Conservation (phyloP, 2,113 vertebrate genomes). For the Paralichthys olivaceus region DNA sequence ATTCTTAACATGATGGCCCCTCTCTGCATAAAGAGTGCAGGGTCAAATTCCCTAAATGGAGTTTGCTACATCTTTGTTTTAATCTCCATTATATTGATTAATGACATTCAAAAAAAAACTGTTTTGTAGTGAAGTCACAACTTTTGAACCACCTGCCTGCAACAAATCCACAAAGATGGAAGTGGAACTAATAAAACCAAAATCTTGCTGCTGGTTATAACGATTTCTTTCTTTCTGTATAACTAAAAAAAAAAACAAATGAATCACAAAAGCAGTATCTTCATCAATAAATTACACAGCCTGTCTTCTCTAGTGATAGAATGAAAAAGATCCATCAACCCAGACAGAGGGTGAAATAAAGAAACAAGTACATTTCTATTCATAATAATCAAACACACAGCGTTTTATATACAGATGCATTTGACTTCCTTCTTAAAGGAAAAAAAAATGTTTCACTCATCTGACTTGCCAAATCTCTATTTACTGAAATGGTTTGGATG, state of each 20-base stretch:
- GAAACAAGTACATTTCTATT: constrained; percentile 75
- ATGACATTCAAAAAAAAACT: background rate
- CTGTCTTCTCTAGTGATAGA: constrained; percentile 50
- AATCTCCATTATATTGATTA: background rate
- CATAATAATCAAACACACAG: constrained; percentile 77
- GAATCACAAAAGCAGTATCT: constrained; percentile 59
- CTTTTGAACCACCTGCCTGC: too few relatives aligned
- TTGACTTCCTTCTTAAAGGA: constrained; percentile 81
- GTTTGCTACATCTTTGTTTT: background rate
- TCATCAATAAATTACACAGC: constrained; percentile 70
- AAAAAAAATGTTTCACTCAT: constrained; percentile 72
- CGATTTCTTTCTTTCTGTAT: constrained; percentile 42
- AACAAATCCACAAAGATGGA: background rate
- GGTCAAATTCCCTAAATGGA: background rate
- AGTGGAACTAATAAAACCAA: background rate
- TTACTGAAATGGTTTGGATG: constrained; percentile 36
- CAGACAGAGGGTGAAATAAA: constrained; percentile 65
- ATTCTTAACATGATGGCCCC: background rate
- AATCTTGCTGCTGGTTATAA: constrained; percentile 6
- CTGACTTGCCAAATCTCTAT: constrained; percentile 59
- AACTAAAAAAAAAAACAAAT: constrained; percentile 48
- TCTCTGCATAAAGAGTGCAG: background rate
- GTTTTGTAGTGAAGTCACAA: too few relatives aligned
- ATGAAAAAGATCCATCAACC: constrained; percentile 67
- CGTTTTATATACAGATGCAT: constrained; percentile 76